These are phyloP conservation scores for Apolygus lucorum DNA, from an alignment of 1,140 invertebrate species.

Conservation along the genomic window DNA sequence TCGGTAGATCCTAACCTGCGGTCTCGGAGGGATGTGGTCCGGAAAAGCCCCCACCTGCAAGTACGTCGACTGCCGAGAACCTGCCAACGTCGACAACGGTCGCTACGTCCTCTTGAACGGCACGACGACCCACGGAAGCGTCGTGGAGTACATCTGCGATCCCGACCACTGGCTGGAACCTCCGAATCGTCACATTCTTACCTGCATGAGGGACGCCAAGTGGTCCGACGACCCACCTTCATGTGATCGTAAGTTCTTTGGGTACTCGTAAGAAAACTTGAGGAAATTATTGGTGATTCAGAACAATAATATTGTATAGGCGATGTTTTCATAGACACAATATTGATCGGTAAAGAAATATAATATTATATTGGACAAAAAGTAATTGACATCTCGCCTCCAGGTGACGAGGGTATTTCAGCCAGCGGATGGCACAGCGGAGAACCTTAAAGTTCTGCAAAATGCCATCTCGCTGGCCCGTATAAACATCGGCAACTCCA, in stretches of 20 bases:
- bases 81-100: constrained; percentile 66
- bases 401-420: too few species aligned
- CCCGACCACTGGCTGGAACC: constrained; percentile 74
- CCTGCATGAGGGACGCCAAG: constrained; percentile 69
- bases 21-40: constrained; percentile 71
- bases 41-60: constrained; percentile 68
- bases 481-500: too few species aligned
- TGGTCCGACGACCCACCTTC: constrained; percentile 77
- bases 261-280: too few species aligned
- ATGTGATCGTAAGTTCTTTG: constrained; percentile 64
- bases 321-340: too few species aligned
- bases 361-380: too few species aligned
- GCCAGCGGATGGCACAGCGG: too few species aligned
- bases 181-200: constrained; percentile 48
- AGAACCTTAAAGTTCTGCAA: too few species aligned
- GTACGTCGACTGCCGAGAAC: constrained; percentile 80
- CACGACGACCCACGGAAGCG: constrained; percentile 67
- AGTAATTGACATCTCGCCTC: too few species aligned
- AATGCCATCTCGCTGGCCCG: too few species aligned
- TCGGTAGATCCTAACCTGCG: constrained; percentile 69
- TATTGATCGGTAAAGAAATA: too few species aligned
- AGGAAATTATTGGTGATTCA: too few species aligned
- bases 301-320: too few species aligned
- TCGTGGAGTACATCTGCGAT: constrained; percentile 67
- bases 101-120: constrained; percentile 59